Evolutionary conservation across 2,797 vertebrate species (phyloP), one percentile per base, ranked within the genome.

Genomic region (Picus viridis): DNA sequence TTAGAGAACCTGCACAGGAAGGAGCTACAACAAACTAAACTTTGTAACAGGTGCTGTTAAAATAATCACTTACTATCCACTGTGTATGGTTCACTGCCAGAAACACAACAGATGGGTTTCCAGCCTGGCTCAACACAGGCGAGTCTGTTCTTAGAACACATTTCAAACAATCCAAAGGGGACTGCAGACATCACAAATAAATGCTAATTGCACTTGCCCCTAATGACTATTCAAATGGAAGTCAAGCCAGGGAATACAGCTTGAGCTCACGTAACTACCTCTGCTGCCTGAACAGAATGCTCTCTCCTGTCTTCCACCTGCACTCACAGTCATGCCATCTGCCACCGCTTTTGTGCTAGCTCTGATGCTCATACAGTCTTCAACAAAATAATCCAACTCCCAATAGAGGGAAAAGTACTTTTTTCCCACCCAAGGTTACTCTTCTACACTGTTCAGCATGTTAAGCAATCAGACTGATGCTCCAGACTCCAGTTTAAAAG

Each of bases 401-500:
- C 18, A 17, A 16, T 27, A 61, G 26, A 59, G 43, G 13, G 19
- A 67, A 59, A 84, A 57, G 19, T 20, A 75, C n/a, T 32, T 68
- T 11, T 0, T 0, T 2, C 5, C 7, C 12, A 11, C 9, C 4
- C 9, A 26, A 15, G 9, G 10, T 23, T 34, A 87, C 9, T 61
- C 26, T 76, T 73, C 29, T 63, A 65, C 69, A 2, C 23, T 45
- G 32, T 29, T 58, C 9, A 58, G 2, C 9, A 56, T 1, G 5
- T 61, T 62, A 47, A 84, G 16, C 30, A 75, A 39, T 3, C 9
- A 6, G 24, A 69, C 53, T 65, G 56, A 58, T 30, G 16, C 36
- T 79, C 30, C 75, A 84, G 30, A 75, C 1, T 5, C 16, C 32
- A 49, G 5, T 58, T 62, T 32, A 69, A 82, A 72, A 56, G 18